A percentile compares a stretch with the other conserved stretches of the same genome.
Conservation (phyloP, 2,888 invertebrate species). For the Latrodectus hesperus region DNA sequence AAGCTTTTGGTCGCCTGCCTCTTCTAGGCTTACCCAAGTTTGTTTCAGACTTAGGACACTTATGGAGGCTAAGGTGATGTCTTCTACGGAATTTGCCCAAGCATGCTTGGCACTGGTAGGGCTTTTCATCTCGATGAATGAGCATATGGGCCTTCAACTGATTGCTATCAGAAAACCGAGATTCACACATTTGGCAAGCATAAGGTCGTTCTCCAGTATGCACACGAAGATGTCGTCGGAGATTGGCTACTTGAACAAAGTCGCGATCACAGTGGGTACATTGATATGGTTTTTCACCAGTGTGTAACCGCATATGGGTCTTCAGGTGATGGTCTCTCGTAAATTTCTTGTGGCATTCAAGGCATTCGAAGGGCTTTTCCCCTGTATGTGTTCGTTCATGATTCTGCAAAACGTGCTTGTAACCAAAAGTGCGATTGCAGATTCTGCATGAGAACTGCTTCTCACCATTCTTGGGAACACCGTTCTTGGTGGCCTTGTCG, state of each 20-base stretch:
- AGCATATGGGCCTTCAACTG: slow-evolving; percentile 91
- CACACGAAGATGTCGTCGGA: slow-evolving; percentile 89
- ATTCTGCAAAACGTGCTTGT: slow-evolving; percentile 95
- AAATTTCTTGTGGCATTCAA: slow-evolving; percentile 92
- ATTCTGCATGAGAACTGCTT: slow-evolving; percentile 91
- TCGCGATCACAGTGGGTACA: slow-evolving; percentile 93
- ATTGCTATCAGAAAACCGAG: slow-evolving; percentile 92
- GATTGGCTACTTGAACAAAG: slow-evolving; percentile 94
- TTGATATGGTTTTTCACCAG: slow-evolving; percentile 94
- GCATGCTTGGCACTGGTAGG: slow-evolving; percentile 87
- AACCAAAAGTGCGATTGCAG: slow-evolving; percentile 91
- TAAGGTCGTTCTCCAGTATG: slow-evolving; percentile 95
- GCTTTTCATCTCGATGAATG: slow-evolving; percentile 92
- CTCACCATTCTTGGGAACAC: slow-evolving; percentile 76
- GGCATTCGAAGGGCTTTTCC: slow-evolving; percentile 94
- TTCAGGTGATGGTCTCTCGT: slow-evolving; percentile 94
- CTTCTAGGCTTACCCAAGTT: slow-evolving; percentile 72
- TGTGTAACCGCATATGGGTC: slow-evolving; percentile 93
- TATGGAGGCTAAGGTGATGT: slow-evolving; percentile 89
- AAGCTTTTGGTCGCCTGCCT: slow-evolving; percentile 72
- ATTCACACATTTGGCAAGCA: slow-evolving; percentile 88
- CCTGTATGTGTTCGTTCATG: slow-evolving; percentile 96
- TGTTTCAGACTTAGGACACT: slow-evolving; percentile 80
- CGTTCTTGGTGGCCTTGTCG: slow-evolving; percentile 25
- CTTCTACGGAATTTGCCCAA: slow-evolving; percentile 87